Conservation (phyloP, 2,797 vertebrate species). For the Craterocephalus amniculus region DNA sequence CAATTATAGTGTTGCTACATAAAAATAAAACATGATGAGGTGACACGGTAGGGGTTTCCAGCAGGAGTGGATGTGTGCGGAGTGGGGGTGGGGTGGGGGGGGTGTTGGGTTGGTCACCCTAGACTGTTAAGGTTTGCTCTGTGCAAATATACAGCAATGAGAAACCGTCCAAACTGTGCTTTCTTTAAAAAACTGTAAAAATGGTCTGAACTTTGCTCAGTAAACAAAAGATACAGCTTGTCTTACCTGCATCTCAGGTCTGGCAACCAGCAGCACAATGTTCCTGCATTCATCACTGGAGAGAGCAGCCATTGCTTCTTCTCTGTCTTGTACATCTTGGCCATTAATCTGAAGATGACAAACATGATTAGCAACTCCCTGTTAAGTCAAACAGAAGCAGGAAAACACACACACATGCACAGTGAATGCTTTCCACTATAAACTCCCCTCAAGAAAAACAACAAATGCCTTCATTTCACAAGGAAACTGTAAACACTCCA, state of each 20-base stretch:
- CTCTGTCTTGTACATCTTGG: conserved; percentile 91
- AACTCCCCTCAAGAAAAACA: conserved; percentile 42
- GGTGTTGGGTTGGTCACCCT: conserved; percentile 16
- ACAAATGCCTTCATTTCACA: conserved; percentile 66
- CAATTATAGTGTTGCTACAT: conserved; percentile 82
- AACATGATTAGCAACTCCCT: conserved; percentile 52
- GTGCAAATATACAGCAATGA: conserved; percentile 35
- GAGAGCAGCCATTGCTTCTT: conserved; percentile 92
- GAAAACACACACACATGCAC: conserved; percentile 10
- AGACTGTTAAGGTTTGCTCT: conserved; percentile 45
- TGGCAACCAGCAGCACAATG: conserved; percentile 90
- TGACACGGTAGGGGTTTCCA: conserved; percentile 66
- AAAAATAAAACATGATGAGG: conserved; percentile 83
- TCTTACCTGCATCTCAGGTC: conserved; percentile 93
- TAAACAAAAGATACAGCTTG: background rate
- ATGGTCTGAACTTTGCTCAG: background rate
- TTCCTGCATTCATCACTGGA: conserved; percentile 90
- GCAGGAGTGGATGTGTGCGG: conserved; percentile 35
- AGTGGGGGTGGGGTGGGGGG: conserved; percentile 11
- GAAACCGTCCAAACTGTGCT: conserved; percentile 21
- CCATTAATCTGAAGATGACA: conserved; percentile 91
- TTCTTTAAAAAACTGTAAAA: background rate
- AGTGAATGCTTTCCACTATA: background rate
- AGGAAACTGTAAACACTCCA: conserved; percentile 84
- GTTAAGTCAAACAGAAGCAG: conserved; percentile 46